phyloP scores from a whole-genome alignment of 2,888 invertebrate genomes.

The Tuberolachnus salignus region DNA sequence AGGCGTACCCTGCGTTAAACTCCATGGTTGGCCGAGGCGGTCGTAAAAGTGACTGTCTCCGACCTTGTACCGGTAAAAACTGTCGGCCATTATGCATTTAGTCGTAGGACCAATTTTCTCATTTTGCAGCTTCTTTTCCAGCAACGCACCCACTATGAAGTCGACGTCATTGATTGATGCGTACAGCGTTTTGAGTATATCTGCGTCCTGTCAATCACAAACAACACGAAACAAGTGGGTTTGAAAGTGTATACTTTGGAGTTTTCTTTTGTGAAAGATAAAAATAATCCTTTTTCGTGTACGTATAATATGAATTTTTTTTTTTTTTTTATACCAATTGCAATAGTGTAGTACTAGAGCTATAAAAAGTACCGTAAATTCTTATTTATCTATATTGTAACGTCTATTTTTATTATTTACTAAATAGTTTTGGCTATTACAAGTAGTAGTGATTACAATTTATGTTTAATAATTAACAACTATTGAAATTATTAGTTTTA shows the following conservation, averaged over 20 bases:
- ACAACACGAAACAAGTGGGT: not conserved
- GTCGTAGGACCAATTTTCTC: constrained; percentile 94
- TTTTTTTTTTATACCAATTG: too few species aligned
- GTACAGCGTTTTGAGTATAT: constrained; percentile 70
- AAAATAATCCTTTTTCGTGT: too few species aligned
- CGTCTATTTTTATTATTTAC: too few species aligned
- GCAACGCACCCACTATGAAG: constrained; percentile 92
- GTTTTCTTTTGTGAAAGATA: not conserved
- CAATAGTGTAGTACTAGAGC: too few species aligned
- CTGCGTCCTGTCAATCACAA: constrained; percentile 68
- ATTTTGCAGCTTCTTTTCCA: constrained; percentile 85
- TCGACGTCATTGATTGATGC: constrained; percentile 83
- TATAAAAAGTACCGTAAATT: too few species aligned
- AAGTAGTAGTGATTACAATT: too few species aligned
- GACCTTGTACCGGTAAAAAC: constrained; percentile 85
- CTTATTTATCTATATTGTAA: too few species aligned
- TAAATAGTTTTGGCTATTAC: too few species aligned
- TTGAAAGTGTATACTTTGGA: too few species aligned
- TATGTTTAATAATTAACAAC: too few species aligned
- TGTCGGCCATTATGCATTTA: constrained; percentile 90
- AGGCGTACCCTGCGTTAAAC: constrained; percentile 73
- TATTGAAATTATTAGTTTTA: too few species aligned
- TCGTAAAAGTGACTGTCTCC: constrained; percentile 96
- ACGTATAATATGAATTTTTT: too few species aligned
- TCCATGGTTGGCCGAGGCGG: constrained; percentile 86